A percentile compares a stretch with the other conserved stretches of the same genome.
Conservation (phyloP, 1,140 invertebrate genomes). For the Leptoteleia sp. region DNA sequence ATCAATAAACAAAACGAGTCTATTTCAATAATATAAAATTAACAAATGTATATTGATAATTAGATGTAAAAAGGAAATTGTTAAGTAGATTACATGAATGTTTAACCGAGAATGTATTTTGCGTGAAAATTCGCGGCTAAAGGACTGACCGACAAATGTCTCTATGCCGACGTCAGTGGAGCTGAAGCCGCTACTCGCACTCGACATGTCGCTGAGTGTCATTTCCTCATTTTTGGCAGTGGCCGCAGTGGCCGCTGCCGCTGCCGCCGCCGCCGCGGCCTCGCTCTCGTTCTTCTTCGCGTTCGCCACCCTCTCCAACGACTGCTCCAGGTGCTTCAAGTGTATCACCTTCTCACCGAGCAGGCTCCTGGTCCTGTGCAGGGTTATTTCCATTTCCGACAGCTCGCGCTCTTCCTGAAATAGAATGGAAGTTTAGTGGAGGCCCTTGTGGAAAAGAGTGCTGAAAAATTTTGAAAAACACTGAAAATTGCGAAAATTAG, state of each 20-base stretch:
- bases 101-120: no score
- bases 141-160: constrained; percentile 77
- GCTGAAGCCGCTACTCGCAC: constrained; percentile 86
- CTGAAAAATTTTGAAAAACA: no score
- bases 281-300: constrained; percentile 78
- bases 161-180: constrained; percentile 85
- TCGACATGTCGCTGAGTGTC: constrained; percentile 85
- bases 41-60: no score
- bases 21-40: no score
- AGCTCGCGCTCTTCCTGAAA: constrained; percentile 87
- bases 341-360: constrained; percentile 90
- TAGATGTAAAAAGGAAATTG: no score
- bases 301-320: constrained; percentile 83
- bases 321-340: constrained; percentile 88
- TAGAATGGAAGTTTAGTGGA: constrained; percentile 1
- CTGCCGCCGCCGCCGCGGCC: constrained; percentile 77
- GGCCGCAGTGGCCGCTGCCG: constrained; percentile 75
- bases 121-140: no score
- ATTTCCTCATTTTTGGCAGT: constrained; percentile 78
- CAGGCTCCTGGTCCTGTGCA: constrained; percentile 88
- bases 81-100: no score
- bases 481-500: no score
- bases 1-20: no score
- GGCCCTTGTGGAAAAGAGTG: background rate
- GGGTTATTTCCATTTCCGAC: constrained; percentile 89